Conservation (phyloP, 2,888 invertebrate genomes). For the Cancer borealis region DNA sequence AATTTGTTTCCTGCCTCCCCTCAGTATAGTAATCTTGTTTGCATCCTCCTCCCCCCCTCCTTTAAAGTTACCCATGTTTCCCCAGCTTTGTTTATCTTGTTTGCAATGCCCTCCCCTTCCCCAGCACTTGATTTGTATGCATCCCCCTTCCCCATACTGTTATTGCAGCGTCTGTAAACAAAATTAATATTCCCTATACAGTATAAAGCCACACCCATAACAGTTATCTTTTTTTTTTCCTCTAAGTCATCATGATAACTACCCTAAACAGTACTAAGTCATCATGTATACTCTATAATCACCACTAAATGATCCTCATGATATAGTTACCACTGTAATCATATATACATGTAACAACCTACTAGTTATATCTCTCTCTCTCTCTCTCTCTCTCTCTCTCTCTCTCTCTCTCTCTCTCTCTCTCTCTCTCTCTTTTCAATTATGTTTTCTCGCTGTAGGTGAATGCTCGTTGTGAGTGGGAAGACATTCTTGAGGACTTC, state of each 20-base stretch:
- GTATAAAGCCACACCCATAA: background rate
- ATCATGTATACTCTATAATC: background rate
- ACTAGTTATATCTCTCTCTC: background rate
- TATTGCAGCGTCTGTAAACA: too few relatives aligned
- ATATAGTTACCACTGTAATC: background rate
- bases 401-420: background rate
- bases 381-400: background rate
- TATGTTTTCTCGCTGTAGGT: constrained; percentile 83
- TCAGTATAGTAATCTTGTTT: background rate
- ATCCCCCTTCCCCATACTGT: too few relatives aligned
- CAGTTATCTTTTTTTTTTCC: background rate
- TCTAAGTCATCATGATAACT: background rate
- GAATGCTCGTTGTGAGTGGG: constrained; percentile 93
- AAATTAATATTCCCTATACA: background rate
- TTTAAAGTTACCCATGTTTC: background rate
- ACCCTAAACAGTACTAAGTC: background rate
- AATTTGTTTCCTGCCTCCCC: background rate
- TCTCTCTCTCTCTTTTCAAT: background rate
- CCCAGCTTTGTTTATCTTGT: background rate
- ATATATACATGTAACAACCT: background rate
- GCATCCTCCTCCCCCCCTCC: background rate
- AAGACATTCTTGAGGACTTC: constrained; percentile 88
- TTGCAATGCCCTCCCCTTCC: background rate
- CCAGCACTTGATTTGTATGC: background rate
- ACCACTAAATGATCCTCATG: background rate